These are phyloP conservation scores for Phymastichus coffea DNA, from an alignment of 1,140 invertebrate species.

Conservation along the genomic window DNA sequence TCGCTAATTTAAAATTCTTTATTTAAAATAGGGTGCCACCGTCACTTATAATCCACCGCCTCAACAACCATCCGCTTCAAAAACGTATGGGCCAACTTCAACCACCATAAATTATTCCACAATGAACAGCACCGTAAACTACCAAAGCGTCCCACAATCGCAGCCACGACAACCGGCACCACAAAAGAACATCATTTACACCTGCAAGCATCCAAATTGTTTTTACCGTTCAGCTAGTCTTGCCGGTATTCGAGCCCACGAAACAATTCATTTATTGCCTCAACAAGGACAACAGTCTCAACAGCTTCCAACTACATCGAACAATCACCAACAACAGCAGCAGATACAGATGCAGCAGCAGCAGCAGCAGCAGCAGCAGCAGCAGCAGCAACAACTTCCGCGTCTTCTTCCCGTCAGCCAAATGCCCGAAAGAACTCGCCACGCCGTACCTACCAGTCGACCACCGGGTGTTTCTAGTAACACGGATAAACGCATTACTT, in stretches of 20 bases:
- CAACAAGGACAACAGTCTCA: neutral
- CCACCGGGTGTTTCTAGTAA: neutral
- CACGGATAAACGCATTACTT: neutral
- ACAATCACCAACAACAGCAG: neutral
- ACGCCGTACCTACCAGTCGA: neutral
- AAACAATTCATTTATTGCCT: conserved; percentile 2
- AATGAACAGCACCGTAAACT: neutral
- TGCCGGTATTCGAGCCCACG: neutral
- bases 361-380: neutral
- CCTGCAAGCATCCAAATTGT: conserved; percentile 1
- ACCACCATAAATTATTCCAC: no score
- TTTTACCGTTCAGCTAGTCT: neutral
- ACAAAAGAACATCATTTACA: conserved; percentile 6
- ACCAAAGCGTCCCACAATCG: neutral
- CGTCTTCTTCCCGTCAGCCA: neutral
- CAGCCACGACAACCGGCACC: no score
- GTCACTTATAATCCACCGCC: no score
- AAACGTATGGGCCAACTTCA: neutral
- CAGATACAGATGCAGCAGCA: neutral
- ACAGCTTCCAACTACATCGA: neutral
- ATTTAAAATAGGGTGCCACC: no score
- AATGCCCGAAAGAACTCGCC: conserved; percentile 11
- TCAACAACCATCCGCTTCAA: no score
- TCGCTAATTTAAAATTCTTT: no score
- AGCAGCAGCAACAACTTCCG: neutral